Conservation (phyloP, 2,888 invertebrate genomes). For the Leptopterna dolabrata region DNA sequence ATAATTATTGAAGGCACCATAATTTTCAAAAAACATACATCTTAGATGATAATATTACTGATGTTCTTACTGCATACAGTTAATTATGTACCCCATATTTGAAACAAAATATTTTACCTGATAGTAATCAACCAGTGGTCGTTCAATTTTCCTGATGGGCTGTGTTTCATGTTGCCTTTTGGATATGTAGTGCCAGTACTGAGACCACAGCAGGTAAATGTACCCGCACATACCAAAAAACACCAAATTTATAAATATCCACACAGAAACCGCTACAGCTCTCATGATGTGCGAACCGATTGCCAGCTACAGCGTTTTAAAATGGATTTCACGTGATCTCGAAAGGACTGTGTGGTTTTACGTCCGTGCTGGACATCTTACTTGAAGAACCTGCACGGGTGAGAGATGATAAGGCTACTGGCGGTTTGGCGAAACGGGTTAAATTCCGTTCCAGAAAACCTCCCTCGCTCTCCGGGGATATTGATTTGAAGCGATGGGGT, state of each 20-base stretch:
- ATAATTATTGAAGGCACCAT: too few species aligned
- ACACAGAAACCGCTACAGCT: constrained; percentile 76
- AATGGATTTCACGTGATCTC: neutral
- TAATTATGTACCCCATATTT: too few species aligned
- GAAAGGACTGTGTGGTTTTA: neutral
- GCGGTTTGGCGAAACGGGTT: neutral
- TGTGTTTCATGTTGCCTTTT: constrained; percentile 58
- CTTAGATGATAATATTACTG: too few species aligned
- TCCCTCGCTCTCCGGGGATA: constrained; percentile 6
- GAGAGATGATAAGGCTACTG: neutral
- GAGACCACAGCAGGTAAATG: constrained; percentile 78
- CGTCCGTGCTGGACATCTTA: neutral
- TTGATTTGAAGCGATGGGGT: neutral
- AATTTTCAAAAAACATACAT: too few species aligned
- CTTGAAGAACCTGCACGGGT: neutral
- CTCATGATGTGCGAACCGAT: constrained; percentile 69
- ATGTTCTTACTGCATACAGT: too few species aligned
- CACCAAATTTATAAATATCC: constrained; percentile 78
- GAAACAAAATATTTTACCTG: constrained; percentile 59
- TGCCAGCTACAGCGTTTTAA: neutral
- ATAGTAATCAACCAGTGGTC: constrained; percentile 62
- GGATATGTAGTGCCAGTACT: constrained; percentile 72
- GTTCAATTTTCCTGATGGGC: constrained; percentile 56
- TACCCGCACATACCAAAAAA: constrained; percentile 80
- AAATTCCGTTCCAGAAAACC: constrained; percentile 8